These are phyloP conservation scores for Apodemia zela DNA, from an alignment of 2,888 invertebrate species.

Conservation along the genomic window DNA sequence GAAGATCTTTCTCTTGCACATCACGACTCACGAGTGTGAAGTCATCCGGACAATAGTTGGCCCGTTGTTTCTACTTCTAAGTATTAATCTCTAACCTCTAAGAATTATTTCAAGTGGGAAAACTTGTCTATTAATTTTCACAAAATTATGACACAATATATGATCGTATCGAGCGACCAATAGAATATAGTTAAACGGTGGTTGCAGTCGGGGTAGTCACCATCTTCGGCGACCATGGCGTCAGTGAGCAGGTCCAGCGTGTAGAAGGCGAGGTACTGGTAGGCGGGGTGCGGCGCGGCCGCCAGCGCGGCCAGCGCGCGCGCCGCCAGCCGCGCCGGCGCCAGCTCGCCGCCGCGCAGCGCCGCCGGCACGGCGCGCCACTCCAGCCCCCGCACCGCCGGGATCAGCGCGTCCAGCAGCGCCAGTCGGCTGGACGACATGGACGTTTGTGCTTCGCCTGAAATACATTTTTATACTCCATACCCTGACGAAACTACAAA, in stretches of 20 bases:
- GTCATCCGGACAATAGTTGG: no score
- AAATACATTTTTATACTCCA: background rate
- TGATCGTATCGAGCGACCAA: no score
- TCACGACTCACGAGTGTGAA: no score
- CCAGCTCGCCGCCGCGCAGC: slow-evolving; percentile 22
- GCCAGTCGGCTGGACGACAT: slow-evolving; percentile 60
- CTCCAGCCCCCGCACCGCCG: slow-evolving; percentile 28
- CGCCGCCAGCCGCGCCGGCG: slow-evolving; percentile 26
- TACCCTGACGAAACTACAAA: no score
- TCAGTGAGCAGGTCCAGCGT: slow-evolving; percentile 38
- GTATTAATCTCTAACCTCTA: no score
- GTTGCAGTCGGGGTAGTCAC: slow-evolving; percentile 31
- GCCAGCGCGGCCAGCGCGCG: slow-evolving; percentile 29
- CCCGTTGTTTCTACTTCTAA: no score
- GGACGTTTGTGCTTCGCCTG: slow-evolving; percentile 44
- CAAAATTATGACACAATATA: no score
- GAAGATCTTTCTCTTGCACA: no score
- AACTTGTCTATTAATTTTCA: no score
- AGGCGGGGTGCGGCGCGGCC: slow-evolving; percentile 34
- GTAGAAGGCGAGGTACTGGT: slow-evolving; percentile 43
- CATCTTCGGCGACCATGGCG: slow-evolving; percentile 46
- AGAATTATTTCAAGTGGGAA: no score
- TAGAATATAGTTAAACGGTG: no score
- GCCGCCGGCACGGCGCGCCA: slow-evolving; percentile 18
- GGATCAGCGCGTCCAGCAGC: slow-evolving; percentile 15